Percentiles rank a stretch among this genome's conserved stretches.
phyloP scores from a whole-genome alignment of 1,140 invertebrate species.

The Zaprionus vittiger region DNA sequence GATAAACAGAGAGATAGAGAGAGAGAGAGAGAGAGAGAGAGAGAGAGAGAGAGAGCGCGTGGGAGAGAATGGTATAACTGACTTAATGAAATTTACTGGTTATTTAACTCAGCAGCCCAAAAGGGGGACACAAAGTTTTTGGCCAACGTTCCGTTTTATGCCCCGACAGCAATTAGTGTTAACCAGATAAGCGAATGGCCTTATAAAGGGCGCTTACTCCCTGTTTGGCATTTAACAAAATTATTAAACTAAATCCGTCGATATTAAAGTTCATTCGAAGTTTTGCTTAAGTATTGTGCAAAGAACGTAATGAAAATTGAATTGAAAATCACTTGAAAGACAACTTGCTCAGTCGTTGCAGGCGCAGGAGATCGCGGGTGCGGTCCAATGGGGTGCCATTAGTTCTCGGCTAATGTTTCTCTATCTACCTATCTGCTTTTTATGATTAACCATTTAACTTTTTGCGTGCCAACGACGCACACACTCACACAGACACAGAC shows the following conservation, averaged over 20 bases:
- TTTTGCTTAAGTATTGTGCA: neutral
- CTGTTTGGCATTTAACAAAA: constrained; percentile 3
- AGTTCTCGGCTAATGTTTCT: constrained; percentile 17
- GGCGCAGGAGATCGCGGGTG: neutral
- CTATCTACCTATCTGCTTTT: constrained; percentile 33
- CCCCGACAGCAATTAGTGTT: constrained; percentile 55
- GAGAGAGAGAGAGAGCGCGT: neutral
- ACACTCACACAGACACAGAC: neutral
- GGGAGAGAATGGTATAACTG: constrained; percentile 1
- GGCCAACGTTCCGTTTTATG: constrained; percentile 43
- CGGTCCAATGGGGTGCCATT: neutral
- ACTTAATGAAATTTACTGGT: constrained; percentile 37
- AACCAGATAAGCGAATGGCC: constrained; percentile 50
- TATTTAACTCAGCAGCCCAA: constrained; percentile 28
- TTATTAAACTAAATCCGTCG: neutral
- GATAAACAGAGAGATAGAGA: neutral
- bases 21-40: no score
- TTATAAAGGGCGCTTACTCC: neutral
- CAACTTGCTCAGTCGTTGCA: neutral
- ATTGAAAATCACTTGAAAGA: constrained; percentile 22
- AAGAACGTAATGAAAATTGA: constrained; percentile 7
- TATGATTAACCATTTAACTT: constrained; percentile 74
- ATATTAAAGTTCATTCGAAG: neutral
- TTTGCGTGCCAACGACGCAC: constrained; percentile 63
- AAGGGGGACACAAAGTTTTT: constrained; percentile 18